phyloP scores from a whole-genome alignment of 2,797 vertebrate genomes.

The Pantherophis alleghaniensis region DNA sequence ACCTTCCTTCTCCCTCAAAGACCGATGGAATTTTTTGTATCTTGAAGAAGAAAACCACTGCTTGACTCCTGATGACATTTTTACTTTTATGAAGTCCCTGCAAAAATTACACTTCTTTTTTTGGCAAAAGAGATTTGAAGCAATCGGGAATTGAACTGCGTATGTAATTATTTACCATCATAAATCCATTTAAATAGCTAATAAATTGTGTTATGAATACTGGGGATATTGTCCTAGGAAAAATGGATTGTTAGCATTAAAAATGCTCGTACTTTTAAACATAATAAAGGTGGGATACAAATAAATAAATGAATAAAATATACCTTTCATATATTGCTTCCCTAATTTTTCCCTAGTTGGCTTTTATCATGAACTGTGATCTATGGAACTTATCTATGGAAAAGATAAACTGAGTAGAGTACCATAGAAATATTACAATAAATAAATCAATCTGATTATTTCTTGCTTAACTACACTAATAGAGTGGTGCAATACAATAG shows the following conservation, averaged over 20 bases:
- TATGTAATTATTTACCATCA: not conserved
- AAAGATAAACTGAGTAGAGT: not conserved
- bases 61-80: not conserved
- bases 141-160: accelerated
- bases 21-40: not conserved
- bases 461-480: not conserved
- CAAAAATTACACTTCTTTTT: not conserved
- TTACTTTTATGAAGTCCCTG: not conserved
- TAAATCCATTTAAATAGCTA: not conserved
- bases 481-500: not conserved
- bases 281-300: not conserved
- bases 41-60: not conserved
- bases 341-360: not conserved
- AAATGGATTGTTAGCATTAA: not conserved
- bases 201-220: constrained; percentile 24
- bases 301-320: not conserved
- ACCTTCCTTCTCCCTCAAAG: not conserved
- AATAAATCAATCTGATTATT: not conserved
- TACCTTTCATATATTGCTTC: accelerated
- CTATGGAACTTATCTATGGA: not conserved
- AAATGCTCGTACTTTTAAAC: not conserved
- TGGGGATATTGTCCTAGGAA: not conserved
- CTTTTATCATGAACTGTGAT: not conserved
- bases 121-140: not conserved
- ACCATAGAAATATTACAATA: not conserved